phyloP scores from a whole-genome alignment of 2,797 vertebrate genomes.

The Danionella dracula region DNA sequence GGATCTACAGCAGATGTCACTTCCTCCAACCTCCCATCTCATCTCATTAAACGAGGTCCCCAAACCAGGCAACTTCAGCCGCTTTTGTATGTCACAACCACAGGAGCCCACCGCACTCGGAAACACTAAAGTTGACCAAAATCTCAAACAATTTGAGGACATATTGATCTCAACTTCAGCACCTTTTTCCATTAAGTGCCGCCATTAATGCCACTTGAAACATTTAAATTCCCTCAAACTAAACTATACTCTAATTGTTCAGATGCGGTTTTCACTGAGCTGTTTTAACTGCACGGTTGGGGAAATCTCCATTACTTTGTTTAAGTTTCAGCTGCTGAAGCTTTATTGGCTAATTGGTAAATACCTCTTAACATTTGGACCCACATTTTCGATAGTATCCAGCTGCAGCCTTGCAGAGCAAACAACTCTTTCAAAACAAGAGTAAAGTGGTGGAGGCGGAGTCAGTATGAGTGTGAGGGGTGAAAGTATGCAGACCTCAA shows the following conservation, averaged over 20 bases:
- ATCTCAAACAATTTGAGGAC: constrained; percentile 34
- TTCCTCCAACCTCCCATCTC: constrained; percentile 44
- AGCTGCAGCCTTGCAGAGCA: too few relatives aligned
- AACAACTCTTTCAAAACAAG: too few relatives aligned
- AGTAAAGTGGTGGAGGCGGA: too few relatives aligned
- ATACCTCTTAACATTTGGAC: too few relatives aligned
- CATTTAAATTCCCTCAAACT: too few relatives aligned
- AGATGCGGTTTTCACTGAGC: not conserved
- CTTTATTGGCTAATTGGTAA: too few relatives aligned
- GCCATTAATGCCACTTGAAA: not conserved
- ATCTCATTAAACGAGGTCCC: constrained; percentile 62
- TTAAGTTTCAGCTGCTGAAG: too few relatives aligned
- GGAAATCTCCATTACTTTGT: too few relatives aligned
- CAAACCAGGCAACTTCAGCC: constrained; percentile 60
- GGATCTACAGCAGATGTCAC: constrained; percentile 54
- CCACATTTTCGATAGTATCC: too few relatives aligned
- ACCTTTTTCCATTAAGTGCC: constrained; percentile 3
- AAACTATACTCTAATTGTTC: not conserved
- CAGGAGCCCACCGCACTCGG: constrained; percentile 63
- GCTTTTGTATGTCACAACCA: constrained; percentile 64
- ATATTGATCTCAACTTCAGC: constrained; percentile 37
- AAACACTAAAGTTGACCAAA: constrained; percentile 47
- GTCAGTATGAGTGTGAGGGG: too few relatives aligned
- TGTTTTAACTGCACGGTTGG: not conserved
- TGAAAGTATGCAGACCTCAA: too few relatives aligned